Conservation (phyloP, 2,113 vertebrate species). For the Neogale vison region DNA sequence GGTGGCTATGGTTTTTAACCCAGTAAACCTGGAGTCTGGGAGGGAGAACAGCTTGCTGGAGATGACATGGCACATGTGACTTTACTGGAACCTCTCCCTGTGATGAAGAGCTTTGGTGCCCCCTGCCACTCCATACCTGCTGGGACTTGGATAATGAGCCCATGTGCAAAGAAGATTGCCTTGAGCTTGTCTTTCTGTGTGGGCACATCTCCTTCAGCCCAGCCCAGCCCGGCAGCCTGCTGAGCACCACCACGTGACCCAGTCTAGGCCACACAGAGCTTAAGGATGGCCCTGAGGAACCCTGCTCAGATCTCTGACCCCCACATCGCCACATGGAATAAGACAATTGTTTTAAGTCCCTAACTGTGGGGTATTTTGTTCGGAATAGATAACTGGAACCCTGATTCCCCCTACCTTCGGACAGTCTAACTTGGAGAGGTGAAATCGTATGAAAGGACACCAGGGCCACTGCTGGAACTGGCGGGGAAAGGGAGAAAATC, state of each 20-base stretch:
- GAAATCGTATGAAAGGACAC: neutral
- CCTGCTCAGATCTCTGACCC: neutral
- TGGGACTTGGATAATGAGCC: accelerated
- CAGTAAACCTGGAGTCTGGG: too few relatives aligned
- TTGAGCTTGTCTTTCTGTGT: neutral
- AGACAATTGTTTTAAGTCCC: neutral
- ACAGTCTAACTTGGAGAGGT: neutral
- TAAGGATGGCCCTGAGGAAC: accelerated
- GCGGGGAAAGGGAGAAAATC: accelerated
- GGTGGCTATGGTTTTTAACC: neutral
- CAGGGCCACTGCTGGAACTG: neutral
- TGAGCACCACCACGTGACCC: too few relatives aligned
- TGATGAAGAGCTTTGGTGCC: accelerated
- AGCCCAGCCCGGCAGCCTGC: neutral
- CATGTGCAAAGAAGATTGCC: accelerated
- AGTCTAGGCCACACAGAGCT: accelerated
- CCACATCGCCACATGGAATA: neutral
- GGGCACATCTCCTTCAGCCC: neutral
- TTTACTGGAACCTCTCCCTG: neutral
- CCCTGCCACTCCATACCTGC: too few relatives aligned
- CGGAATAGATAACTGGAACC: neutral
- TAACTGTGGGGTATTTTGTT: neutral
- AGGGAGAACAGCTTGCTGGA: neutral
- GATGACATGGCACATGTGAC: accelerated
- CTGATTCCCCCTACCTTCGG: too few relatives aligned